These are phyloP conservation scores for Pogonocherus hispidulus DNA, from an alignment of 2,888 invertebrate species.

Conservation along the genomic window DNA sequence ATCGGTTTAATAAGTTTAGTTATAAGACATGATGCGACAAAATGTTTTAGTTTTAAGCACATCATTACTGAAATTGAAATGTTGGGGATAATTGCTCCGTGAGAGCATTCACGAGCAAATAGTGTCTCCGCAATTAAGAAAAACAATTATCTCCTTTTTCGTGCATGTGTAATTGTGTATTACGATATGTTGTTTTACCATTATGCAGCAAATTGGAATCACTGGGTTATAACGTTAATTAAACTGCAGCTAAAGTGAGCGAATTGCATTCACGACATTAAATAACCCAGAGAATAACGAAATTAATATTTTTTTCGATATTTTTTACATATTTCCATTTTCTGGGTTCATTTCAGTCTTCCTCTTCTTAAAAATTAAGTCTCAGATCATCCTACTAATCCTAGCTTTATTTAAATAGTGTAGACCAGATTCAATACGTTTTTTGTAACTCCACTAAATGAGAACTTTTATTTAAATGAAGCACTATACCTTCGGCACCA, in stretches of 20 bases:
- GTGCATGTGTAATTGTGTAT: not conserved
- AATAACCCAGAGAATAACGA: too few species aligned
- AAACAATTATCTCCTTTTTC: not conserved
- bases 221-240: not conserved
- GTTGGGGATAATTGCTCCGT: not conserved
- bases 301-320: too few species aligned
- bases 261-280: too few species aligned
- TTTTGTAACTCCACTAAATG: too few species aligned
- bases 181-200: not conserved
- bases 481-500: too few species aligned
- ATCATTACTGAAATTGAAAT: not conserved
- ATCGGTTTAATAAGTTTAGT: conserved; percentile 20
- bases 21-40: conserved; percentile 18
- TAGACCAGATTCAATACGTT: too few species aligned
- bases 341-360: too few species aligned
- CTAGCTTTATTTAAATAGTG: too few species aligned
- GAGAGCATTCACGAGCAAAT: not conserved
- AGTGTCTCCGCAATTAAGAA: not conserved
- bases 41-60: conserved; percentile 16
- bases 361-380: too few species aligned
- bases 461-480: too few species aligned
- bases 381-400: too few species aligned
- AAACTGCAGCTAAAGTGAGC: not conserved
- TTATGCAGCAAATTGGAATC: not conserved
- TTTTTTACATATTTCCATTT: too few species aligned